Evolutionary conservation across 1,140 invertebrate species (phyloP).

Genomic region (Steinernema khuongi): DNA sequence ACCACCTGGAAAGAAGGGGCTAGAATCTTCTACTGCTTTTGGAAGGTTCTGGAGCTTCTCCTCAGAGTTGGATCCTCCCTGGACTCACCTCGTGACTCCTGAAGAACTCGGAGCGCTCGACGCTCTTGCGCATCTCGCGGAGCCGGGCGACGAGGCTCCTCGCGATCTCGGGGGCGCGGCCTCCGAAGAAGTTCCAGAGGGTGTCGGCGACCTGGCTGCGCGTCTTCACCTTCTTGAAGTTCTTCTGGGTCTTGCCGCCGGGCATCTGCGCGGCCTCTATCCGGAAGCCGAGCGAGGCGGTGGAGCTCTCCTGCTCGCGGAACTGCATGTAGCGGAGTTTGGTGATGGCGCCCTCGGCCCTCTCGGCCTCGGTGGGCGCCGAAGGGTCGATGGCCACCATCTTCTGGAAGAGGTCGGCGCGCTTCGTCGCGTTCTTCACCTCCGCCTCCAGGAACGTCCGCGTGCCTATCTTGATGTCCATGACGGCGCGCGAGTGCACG

Average conservation of each 20-base stretch:
- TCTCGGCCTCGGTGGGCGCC: slow-evolving; percentile 84
- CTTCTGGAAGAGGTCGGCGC: slow-evolving; percentile 92
- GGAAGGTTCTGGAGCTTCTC: too few relatives aligned
- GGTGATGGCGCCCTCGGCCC: slow-evolving; percentile 73
- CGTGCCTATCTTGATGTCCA: slow-evolving; percentile 87
- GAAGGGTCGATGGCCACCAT: slow-evolving; percentile 88
- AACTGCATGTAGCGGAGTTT: slow-evolving; percentile 64
- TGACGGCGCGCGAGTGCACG: slow-evolving; percentile 69
- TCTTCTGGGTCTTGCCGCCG: slow-evolving; percentile 80
- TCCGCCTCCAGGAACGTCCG: slow-evolving; percentile 85
- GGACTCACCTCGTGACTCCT: slow-evolving; percentile 74
- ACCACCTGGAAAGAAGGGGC: slow-evolving; percentile 70
- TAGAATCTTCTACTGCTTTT: slow-evolving; percentile 17
- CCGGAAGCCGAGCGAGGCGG: slow-evolving; percentile 84
- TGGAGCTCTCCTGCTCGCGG: slow-evolving; percentile 93
- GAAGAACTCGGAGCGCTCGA: slow-evolving; percentile 81
- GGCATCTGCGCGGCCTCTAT: slow-evolving; percentile 85
- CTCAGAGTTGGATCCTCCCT: too few relatives aligned
- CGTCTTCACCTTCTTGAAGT: slow-evolving; percentile 90
- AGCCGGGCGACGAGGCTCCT: slow-evolving; percentile 72
- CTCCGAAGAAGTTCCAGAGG: slow-evolving; percentile 75
- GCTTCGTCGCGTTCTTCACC: slow-evolving; percentile 74
- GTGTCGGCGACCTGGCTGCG: slow-evolving; percentile 75
- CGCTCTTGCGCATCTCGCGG: slow-evolving; percentile 73
- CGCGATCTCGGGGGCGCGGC: slow-evolving; percentile 70